Evolutionary conservation across 2,113 vertebrate species (phyloP).

Genomic region (Spermophilus dauricus): DNA sequence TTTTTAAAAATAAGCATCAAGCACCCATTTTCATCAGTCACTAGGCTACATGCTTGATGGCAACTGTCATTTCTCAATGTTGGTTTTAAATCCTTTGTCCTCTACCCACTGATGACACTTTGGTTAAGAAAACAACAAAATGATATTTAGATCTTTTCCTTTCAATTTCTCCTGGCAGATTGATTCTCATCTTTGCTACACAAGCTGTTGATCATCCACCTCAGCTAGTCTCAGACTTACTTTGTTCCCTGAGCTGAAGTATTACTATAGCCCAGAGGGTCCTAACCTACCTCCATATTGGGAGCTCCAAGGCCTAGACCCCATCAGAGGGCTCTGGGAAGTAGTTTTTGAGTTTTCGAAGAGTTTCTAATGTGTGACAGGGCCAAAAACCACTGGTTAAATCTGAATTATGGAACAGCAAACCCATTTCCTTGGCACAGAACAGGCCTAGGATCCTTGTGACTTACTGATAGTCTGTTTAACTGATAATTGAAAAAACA

Average conservation of each 20-base stretch:
- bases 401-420: not conserved
- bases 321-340: not conserved
- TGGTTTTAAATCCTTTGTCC: slow-evolving; percentile 19
- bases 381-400: not conserved
- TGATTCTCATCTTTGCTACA: not conserved
- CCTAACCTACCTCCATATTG: not conserved
- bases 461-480: not conserved
- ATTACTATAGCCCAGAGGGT: not conserved
- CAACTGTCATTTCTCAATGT: slow-evolving; percentile 39
- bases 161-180: not conserved
- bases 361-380: not conserved
- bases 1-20: not conserved
- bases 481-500: not conserved
- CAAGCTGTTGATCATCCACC: not conserved
- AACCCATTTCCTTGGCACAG: not conserved
- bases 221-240: not conserved
- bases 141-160: slow-evolving; percentile 4
- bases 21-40: not conserved
- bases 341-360: not conserved
- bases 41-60: not conserved
- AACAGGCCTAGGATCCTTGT: not conserved
- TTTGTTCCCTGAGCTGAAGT: not conserved
- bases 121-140: slow-evolving; percentile 50
- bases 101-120: not conserved
- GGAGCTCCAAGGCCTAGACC: not conserved